Base-by-base conservation (phyloP, 1,140 invertebrate species). In the Portunus trituberculatus region DNA sequence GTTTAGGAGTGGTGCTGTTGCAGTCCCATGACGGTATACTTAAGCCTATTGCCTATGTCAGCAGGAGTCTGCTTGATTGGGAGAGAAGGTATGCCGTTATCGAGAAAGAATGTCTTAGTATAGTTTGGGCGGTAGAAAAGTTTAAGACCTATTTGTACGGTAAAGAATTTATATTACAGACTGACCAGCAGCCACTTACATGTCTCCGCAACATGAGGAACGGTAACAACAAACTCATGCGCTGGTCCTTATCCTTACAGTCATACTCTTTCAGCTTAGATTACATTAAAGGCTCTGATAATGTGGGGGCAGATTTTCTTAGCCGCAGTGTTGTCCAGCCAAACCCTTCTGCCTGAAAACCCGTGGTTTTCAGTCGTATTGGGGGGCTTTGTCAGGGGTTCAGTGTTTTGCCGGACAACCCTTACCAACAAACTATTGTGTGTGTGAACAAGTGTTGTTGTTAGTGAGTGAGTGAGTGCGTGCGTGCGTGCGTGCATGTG, bases 101-200 rank as follows among this genome's bases (percentile, higher is more conserved):
- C 25, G 84, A 87, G 28, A 25, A 31, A 29, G 84, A 87, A 31
- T 20, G 84, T 20, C 84, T 87, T 31, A 87, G 84, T 31, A 31
- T 87, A 25, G 28, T 87, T 12, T 87, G 84, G 84, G 28, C 10
- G 12, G 29, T 25, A 12, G 31, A 28, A 10, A 87, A 87, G 29
- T 87, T 87, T 31, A 87, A 12, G 2, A 87, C 25, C 31, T 87
- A 29, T 29, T 29, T 87, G 84, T 87, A 87, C 32, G 28, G 84
- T 0, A 25, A 31, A 4, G 28, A 87, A 87, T 87, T 87, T 87
- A 87, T 87, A 28, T 3, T 87, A 87, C 84, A 87, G 84, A 87
- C 84, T n/a, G 84, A 87, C 0, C 84, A 87, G 25, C 84, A 87
- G 31, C 14, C 84, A 20, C 31, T 87, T 14, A 31, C 84, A 25